Conservation (phyloP, 2,113 vertebrate species). For the Percopsis transmontana region DNA sequence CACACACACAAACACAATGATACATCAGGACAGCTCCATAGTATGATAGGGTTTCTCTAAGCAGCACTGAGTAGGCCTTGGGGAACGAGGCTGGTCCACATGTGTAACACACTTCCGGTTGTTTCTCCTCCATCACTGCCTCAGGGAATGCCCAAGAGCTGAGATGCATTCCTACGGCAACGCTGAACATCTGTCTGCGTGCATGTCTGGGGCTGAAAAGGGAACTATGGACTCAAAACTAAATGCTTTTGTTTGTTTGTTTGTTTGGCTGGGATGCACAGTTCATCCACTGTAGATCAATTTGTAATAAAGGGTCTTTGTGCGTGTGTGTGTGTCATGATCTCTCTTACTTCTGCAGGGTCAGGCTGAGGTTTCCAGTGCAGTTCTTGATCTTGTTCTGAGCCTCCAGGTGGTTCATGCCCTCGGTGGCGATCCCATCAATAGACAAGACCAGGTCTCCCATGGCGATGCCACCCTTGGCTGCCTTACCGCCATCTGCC, state of each 20-base stretch:
- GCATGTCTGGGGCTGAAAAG: conserved; percentile 25
- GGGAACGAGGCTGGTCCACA: conserved; percentile 43
- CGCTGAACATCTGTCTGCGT: conserved; percentile 56
- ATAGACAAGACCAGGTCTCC: conserved; percentile 93
- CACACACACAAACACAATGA: conserved; percentile 19
- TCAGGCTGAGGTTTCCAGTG: conserved; percentile 88
- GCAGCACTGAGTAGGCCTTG: conserved; percentile 22
- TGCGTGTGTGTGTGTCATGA: neutral
- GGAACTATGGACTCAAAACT: conserved; percentile 17
- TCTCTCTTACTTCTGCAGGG: conserved; percentile 87
- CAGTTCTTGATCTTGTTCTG: conserved; percentile 98
- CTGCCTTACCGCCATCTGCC: conserved; percentile 89
- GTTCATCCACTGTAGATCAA: too few relatives aligned
- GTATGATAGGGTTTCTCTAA: conserved; percentile 33
- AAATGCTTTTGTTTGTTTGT: neutral
- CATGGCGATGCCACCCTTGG: conserved; percentile 83
- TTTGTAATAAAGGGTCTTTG: neutral
- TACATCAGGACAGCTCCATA: conserved; percentile 31
- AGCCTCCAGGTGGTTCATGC: conserved; percentile 97
- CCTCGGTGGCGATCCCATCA: conserved; percentile 88
- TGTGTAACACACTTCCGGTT: conserved; percentile 43
- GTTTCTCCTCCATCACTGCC: conserved; percentile 13
- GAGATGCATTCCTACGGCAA: conserved; percentile 54
- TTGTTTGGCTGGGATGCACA: neutral
- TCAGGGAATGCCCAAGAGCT: conserved; percentile 34